Conservation (phyloP, 2,113 vertebrate genomes). For the Engystomops pustulosus region DNA sequence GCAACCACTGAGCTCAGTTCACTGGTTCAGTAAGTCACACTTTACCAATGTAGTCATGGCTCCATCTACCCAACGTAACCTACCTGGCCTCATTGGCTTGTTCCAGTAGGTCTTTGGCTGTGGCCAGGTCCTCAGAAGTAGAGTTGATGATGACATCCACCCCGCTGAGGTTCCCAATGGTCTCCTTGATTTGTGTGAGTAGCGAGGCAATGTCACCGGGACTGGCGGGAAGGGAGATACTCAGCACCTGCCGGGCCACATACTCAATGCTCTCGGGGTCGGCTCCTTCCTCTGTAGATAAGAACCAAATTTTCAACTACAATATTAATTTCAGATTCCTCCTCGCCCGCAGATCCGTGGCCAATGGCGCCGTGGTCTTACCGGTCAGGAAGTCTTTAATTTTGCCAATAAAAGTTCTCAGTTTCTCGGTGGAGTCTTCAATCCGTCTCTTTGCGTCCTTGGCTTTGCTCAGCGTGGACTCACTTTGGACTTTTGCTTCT, state of each 20-base stretch:
- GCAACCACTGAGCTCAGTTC: too few species aligned
- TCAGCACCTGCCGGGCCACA: slow-evolving; percentile 79
- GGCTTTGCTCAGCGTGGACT: slow-evolving; percentile 73
- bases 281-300: slow-evolving; percentile 80
- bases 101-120: slow-evolving; percentile 72
- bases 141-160: slow-evolving; percentile 74
- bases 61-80: slow-evolving; percentile 26
- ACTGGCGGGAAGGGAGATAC: slow-evolving; percentile 79
- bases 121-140: slow-evolving; percentile 69
- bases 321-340: background rate
- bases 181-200: slow-evolving; percentile 74
- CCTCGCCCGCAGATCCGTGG: too few species aligned
- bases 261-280: slow-evolving; percentile 85
- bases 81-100: slow-evolving; percentile 76
- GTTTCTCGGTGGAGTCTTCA: slow-evolving; percentile 74
- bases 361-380: slow-evolving; percentile 58
- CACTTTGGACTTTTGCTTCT: slow-evolving; percentile 73
- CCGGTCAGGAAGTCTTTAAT: slow-evolving; percentile 86
- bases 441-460: slow-evolving; percentile 71
- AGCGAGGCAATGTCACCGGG: slow-evolving; percentile 67
- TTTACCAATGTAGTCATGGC: too few species aligned
- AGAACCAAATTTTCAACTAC: background rate
- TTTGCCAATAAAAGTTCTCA: slow-evolving; percentile 80
- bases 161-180: slow-evolving; percentile 73
- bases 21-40: too few species aligned